phyloP scores from a whole-genome alignment of 2,797 vertebrate genomes.

The Ispidina picta region DNA sequence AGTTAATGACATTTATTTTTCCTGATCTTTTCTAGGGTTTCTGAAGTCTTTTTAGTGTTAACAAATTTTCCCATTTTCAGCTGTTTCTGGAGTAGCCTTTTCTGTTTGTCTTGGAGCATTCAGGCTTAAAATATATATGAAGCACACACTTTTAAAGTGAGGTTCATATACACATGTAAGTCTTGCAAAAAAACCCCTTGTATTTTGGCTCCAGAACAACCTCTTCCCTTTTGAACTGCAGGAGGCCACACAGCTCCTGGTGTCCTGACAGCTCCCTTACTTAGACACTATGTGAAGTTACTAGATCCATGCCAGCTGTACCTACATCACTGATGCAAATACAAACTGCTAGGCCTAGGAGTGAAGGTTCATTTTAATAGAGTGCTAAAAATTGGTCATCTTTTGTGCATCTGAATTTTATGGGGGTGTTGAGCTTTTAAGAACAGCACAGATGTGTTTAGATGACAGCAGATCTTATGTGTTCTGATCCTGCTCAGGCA shows the following conservation, averaged over 20 bases:
- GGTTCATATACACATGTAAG: neutral
- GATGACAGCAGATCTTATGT: neutral
- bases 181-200: neutral
- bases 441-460: neutral
- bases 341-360: neutral
- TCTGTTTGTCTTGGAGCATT: conserved; percentile 6
- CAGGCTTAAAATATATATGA: neutral
- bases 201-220: neutral
- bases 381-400: neutral
- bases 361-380: neutral
- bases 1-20: neutral
- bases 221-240: neutral
- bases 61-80: neutral
- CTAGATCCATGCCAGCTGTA: neutral
- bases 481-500: neutral
- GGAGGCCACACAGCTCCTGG: neutral
- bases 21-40: neutral
- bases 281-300: neutral
- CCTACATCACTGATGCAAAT: neutral
- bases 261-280: neutral
- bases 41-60: neutral
- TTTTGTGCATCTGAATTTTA: neutral
- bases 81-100: neutral
- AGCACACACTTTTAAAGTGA: neutral
- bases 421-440: neutral